Conservation (phyloP, 2,113 vertebrate species). For the Eudyptes chrysolophus region DNA sequence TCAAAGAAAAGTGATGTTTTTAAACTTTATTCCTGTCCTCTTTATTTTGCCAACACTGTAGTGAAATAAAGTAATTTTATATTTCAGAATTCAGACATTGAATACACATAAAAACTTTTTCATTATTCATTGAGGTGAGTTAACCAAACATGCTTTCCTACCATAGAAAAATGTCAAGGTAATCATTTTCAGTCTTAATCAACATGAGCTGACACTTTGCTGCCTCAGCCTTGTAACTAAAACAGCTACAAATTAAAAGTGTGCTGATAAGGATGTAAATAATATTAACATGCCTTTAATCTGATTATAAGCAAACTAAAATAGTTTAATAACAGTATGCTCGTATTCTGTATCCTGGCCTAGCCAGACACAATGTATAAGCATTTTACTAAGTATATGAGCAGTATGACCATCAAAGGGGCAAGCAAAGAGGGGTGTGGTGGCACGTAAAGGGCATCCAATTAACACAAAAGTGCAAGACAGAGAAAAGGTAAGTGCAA, state of each 20-base stretch:
- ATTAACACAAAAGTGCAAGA: not conserved
- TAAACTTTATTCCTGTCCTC: not conserved
- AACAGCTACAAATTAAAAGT: not conserved
- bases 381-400: not conserved
- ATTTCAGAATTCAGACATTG: not conserved
- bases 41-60: not conserved
- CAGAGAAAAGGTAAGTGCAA: not conserved
- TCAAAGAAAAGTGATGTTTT: not conserved
- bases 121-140: not conserved
- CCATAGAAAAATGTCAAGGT: not conserved
- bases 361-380: not conserved
- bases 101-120: not conserved
- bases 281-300: not conserved
- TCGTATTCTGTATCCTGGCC: not conserved
- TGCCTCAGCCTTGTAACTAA: not conserved
- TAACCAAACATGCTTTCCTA: not conserved
- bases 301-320: not conserved
- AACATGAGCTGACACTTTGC: not conserved
- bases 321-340: not conserved
- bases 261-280: not conserved
- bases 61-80: not conserved
- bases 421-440: not conserved
- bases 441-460: not conserved
- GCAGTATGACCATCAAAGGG: not conserved
- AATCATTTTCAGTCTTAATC: fast-evolving